Percentiles rank a stretch among this genome's conserved stretches.
phyloP scores from a whole-genome alignment of 2,888 invertebrate species.

The Agrochola lychnidis region DNA sequence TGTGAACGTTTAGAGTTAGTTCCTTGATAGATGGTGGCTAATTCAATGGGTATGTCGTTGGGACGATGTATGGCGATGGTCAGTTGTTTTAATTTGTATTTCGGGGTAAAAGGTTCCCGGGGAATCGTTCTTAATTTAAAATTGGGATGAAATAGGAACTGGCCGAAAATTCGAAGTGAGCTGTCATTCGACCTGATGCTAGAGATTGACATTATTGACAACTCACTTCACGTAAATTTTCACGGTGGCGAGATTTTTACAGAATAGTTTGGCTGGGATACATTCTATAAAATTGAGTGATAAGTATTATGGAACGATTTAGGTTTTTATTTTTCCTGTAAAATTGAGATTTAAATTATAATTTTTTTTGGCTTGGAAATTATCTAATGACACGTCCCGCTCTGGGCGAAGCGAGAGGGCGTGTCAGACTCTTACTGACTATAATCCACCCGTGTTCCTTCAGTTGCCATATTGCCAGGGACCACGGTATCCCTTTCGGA shows the following conservation, averaged over 20 bases:
- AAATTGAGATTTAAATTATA: too few relatives aligned
- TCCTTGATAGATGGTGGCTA: constrained; percentile 43
- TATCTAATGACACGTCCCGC: too few relatives aligned
- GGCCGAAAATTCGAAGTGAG: not conserved
- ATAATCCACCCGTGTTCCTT: too few relatives aligned
- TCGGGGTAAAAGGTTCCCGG: not conserved
- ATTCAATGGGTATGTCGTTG: constrained; percentile 14
- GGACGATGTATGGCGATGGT: not conserved
- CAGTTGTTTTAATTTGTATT: constrained; percentile 17
- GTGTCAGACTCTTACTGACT: too few relatives aligned
- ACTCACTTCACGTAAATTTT: too few relatives aligned
- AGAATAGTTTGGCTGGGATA: not conserved
- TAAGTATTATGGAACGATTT: too few relatives aligned
- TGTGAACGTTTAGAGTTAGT: constrained; percentile 46
- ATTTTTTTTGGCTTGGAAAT: too few relatives aligned
- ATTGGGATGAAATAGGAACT: not conserved
- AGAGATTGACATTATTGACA: not conserved
- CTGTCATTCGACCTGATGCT: not conserved
- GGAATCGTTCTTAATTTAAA: not conserved
- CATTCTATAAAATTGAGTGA: too few relatives aligned
- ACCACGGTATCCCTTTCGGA: too few relatives aligned
- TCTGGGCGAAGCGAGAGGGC: too few relatives aligned
- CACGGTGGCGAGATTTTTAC: not conserved
- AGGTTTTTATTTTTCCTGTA: too few relatives aligned
- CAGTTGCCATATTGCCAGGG: too few relatives aligned